These are phyloP conservation scores for Eurystomus gularis DNA, from an alignment of 2,113 vertebrate genomes.

Conservation along the genomic window DNA sequence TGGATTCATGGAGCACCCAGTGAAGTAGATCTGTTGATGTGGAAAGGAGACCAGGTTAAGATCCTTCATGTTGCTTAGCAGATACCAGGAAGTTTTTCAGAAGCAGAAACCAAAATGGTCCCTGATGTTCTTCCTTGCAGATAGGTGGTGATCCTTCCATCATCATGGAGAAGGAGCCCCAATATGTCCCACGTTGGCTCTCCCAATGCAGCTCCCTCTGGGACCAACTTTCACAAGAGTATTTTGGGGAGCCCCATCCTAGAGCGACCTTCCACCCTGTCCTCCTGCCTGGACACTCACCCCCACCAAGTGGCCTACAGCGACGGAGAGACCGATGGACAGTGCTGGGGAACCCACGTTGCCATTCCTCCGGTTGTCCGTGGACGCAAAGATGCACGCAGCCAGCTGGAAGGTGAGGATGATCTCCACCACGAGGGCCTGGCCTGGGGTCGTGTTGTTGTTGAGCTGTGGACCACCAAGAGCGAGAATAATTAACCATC, in stretches of 20 bases:
- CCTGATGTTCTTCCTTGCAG: accelerated
- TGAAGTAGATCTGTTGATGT: conserved; percentile 77
- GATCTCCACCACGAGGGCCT: conserved; percentile 77
- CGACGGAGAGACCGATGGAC: conserved; percentile 78
- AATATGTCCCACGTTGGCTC: accelerated
- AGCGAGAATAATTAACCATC: not conserved
- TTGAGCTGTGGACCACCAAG: conserved; percentile 52
- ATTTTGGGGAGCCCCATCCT: not conserved
- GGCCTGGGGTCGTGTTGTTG: conserved; percentile 61
- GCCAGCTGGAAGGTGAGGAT: conserved; percentile 82
- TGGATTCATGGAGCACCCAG: conserved; percentile 83
- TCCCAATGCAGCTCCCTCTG: not conserved
- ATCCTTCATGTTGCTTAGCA: not conserved
- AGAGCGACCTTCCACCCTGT: too few relatives aligned
- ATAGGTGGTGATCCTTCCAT: not conserved
- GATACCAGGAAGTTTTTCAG: accelerated
- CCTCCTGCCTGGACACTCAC: conserved; percentile 52
- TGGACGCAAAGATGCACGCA: conserved; percentile 76
- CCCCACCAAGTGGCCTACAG: conserved; percentile 80
- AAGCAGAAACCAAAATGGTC: accelerated
- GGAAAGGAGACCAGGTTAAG: not conserved
- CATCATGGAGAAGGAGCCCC: not conserved
- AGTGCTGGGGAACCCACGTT: conserved; percentile 66
- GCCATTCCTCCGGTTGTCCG: conserved; percentile 67
- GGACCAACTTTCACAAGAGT: accelerated